Percentiles rank a stretch among this genome's conserved stretches.
phyloP scores from a whole-genome alignment of 2,797 vertebrate genomes.

The Avahi laniger region DNA sequence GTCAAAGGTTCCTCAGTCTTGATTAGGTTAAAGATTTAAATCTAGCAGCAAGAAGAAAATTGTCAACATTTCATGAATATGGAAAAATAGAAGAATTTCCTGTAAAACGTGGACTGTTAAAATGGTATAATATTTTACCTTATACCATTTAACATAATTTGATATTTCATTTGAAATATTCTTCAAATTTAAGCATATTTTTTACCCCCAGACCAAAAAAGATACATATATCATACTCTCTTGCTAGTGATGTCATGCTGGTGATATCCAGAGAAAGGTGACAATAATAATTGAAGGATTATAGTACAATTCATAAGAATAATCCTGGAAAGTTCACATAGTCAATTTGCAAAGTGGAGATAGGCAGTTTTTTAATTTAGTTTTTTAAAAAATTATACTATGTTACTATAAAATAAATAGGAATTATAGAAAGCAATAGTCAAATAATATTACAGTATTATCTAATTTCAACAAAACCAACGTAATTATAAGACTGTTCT shows the following conservation, averaged over 20 bases:
- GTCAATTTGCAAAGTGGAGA: neutral
- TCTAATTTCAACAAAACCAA: conserved; percentile 43
- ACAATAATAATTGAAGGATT: neutral
- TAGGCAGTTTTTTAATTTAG: neutral
- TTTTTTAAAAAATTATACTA: neutral
- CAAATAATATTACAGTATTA: neutral
- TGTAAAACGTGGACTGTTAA: neutral
- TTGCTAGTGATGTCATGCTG: neutral
- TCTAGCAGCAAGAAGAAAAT: neutral
- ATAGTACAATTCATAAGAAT: neutral
- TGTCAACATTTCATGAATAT: neutral
- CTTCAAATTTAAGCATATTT: neutral
- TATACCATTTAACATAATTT: neutral
- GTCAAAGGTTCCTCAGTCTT: neutral
- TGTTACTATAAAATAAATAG: conserved; percentile 11
- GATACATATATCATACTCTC: neutral
- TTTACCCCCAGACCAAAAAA: neutral
- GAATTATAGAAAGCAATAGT: neutral
- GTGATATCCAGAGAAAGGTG: neutral
- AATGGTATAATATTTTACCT: neutral
- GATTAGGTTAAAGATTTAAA: neutral
- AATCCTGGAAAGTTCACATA: neutral
- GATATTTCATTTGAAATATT: neutral
- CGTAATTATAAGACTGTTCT: neutral
- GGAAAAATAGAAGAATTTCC: neutral